Evolutionary conservation across 2,113 vertebrate genomes (phyloP).

Genomic region (Pithys albifrons): DNA sequence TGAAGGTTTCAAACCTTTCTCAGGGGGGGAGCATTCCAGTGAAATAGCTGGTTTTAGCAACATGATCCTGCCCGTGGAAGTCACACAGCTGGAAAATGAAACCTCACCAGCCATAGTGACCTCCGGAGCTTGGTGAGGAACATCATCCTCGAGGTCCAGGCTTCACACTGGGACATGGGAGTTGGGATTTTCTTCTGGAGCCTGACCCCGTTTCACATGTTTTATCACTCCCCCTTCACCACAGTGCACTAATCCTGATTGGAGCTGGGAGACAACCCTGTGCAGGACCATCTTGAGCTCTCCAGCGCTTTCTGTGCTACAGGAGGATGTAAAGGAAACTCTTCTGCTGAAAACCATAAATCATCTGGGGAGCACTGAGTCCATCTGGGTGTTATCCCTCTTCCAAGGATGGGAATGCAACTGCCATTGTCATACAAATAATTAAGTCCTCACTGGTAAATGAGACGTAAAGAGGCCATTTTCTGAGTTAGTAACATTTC

Average conservation of each 20-base stretch:
- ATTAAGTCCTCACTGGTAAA: background rate
- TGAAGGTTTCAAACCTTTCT: background rate
- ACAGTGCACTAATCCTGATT: background rate
- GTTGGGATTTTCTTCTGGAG: background rate
- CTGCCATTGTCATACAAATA: background rate
- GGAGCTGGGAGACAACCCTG: background rate
- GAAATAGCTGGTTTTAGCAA: background rate
- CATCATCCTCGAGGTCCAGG: background rate
- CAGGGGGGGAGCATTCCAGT: background rate
- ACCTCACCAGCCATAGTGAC: background rate
- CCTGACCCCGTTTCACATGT: background rate
- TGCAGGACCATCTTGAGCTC: background rate
- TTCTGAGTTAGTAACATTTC: background rate
- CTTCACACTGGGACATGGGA: background rate
- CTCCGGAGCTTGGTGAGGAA: background rate
- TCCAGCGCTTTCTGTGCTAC: background rate
- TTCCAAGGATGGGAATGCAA: background rate
- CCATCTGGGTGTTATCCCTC: background rate
- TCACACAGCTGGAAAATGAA: background rate
- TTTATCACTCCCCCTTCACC: background rate
- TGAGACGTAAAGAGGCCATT: background rate
- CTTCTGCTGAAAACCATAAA: background rate
- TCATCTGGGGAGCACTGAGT: background rate
- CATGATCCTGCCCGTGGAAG: accelerated
- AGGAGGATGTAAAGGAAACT: background rate